phyloP scores from a whole-genome alignment of 2,797 vertebrate genomes.

The Sebastes kiyomatsui region DNA sequence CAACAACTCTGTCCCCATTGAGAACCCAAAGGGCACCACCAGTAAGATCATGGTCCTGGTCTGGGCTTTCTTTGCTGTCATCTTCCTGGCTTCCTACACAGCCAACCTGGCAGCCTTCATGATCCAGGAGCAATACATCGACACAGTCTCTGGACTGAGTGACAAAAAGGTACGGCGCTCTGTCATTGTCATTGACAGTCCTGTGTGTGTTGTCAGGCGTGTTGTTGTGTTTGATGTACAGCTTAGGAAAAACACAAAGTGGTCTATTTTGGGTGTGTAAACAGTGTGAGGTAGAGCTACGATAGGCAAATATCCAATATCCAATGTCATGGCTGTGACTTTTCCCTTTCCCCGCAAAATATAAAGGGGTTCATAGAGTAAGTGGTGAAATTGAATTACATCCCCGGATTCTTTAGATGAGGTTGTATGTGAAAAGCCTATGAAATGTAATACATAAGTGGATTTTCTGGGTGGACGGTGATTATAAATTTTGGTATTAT shows the following conservation, averaged over 20 bases:
- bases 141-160: slow-evolving; percentile 96
- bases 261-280: slow-evolving; percentile 37
- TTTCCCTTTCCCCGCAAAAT: background rate
- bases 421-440: slow-evolving; percentile 20
- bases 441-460: slow-evolving; percentile 28
- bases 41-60: slow-evolving; percentile 99
- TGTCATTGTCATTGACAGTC: slow-evolving; percentile 9
- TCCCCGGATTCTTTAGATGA: slow-evolving; percentile 8
- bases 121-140: slow-evolving; percentile 99
- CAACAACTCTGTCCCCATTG: slow-evolving; percentile 97
- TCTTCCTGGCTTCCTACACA: slow-evolving; percentile 98
- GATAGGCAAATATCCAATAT: slow-evolving; percentile 36
- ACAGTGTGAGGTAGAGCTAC: slow-evolving; percentile 30
- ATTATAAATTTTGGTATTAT: slow-evolving; percentile 49
- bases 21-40: slow-evolving; percentile 97
- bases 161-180: slow-evolving; percentile 91
- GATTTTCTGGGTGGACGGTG: slow-evolving; percentile 30
- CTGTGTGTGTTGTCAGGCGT: background rate
- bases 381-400: slow-evolving; percentile 54
- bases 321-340: slow-evolving; percentile 47
- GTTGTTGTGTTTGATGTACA: slow-evolving; percentile 41
- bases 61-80: slow-evolving; percentile 98
- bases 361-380: background rate
- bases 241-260: slow-evolving; percentile 41
- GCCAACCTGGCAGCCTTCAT: slow-evolving; percentile 98